These are phyloP conservation scores for Polydrusus pterygomalis DNA, from an alignment of 2,888 invertebrate genomes.

Conservation along the genomic window DNA sequence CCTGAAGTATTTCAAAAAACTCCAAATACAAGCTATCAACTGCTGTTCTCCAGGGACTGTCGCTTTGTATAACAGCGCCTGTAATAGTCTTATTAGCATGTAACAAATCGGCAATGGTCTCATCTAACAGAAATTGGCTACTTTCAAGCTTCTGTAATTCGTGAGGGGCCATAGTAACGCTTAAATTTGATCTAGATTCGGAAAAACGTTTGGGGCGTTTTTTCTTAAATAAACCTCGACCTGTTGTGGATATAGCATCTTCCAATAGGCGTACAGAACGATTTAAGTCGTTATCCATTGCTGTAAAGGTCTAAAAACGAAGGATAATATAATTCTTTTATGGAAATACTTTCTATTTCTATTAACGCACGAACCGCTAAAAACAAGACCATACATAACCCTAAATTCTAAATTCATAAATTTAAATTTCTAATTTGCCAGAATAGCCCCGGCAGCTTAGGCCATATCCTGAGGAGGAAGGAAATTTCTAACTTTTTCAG, in stretches of 20 bases:
- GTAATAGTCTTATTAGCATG: constrained; percentile 62
- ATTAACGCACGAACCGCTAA: neutral
- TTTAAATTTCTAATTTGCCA: too few species aligned
- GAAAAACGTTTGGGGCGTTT: constrained; percentile 13
- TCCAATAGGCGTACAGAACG: constrained; percentile 68
- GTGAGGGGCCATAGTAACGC: constrained; percentile 61
- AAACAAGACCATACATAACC: neutral
- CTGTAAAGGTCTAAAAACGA: neutral
- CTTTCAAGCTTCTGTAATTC: constrained; percentile 60
- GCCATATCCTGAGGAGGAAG: too few species aligned
- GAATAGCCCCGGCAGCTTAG: too few species aligned
- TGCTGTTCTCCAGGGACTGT: constrained; percentile 67
- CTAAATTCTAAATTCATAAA: too few species aligned
- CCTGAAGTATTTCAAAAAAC: constrained; percentile 69
- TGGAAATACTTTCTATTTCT: neutral
- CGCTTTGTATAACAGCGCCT: constrained; percentile 65
- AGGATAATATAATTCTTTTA: neutral
- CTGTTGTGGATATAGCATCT: constrained; percentile 66
- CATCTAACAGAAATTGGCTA: constrained; percentile 52
- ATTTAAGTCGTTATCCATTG: constrained; percentile 66
- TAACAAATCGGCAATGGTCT: constrained; percentile 57
- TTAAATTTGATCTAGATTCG: constrained; percentile 57
- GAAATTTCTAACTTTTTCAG: too few species aligned
- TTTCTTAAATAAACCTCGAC: constrained; percentile 60
- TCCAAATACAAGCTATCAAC: constrained; percentile 68